Conservation (phyloP, 2,113 vertebrate genomes). For the Octodon degus region DNA sequence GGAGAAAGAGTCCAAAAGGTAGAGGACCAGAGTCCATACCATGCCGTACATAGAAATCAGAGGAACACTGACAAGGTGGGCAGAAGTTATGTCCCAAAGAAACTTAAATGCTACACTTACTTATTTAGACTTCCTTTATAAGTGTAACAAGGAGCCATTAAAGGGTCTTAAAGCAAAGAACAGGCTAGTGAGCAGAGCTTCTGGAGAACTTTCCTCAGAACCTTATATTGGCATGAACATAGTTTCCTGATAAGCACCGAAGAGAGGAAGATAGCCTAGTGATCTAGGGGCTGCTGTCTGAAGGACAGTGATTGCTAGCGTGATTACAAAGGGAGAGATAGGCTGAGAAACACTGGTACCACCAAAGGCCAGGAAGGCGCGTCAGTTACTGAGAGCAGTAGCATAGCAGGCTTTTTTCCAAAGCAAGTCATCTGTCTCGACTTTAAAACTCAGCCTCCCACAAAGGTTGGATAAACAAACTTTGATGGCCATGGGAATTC, state of each 20-base stretch:
- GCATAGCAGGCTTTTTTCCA: constrained; percentile 18
- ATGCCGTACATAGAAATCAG: background rate
- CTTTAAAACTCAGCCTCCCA: background rate
- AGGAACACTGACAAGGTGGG: background rate
- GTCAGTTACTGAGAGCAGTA: background rate
- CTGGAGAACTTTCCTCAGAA: constrained; percentile 15
- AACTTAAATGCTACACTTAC: background rate
- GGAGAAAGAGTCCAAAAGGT: background rate
- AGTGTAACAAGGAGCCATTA: background rate
- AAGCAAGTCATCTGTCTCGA: constrained; percentile 4
- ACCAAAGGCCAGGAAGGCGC: background rate
- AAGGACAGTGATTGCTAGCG: background rate
- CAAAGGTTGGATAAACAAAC: constrained; percentile 31
- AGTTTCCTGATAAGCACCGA: background rate
- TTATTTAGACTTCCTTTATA: constrained; percentile 43
- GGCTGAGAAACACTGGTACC: background rate
- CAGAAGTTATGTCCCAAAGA: background rate
- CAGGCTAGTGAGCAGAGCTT: background rate
- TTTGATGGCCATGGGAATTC: background rate
- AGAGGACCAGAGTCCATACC: background rate
- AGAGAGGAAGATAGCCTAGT: background rate
- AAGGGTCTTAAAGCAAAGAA: constrained; percentile 26
- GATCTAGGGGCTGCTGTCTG: background rate
- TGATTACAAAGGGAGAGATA: background rate
- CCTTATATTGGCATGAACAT: background rate